Base-by-base conservation (phyloP, 2,797 vertebrate genomes). In the Microhierax caerulescens region DNA sequence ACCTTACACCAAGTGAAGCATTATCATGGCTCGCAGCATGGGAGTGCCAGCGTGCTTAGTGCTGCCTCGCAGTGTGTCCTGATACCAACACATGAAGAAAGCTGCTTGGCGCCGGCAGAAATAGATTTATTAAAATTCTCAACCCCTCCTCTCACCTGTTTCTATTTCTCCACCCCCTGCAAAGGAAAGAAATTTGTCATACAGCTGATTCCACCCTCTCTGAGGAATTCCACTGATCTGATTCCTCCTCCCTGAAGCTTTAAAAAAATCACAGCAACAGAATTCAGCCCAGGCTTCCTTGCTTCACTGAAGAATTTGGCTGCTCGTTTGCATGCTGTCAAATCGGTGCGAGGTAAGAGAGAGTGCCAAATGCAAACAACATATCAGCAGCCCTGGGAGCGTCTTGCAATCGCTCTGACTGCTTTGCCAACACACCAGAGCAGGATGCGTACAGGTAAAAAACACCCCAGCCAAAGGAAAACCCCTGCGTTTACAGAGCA, bases 321-420 rank as follows among this genome's bases (percentile, higher is more conserved):
- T 63, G 30, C 37, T 78, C 3, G 0, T 91, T 85, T 88, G 90
- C 56, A 16, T 61, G 25, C 56, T 80, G 67, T 57, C 53, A 93
- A 25, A 43, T 1, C 51, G 11, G 43, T 3, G 32, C 17, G 57
- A 91, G 67, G 77, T 79, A 56, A 57, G 32, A 57, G 50, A 86
- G 39, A 15, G 24, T 51, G 39, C 36, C 34, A 80, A 94, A 91
- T 27, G 7, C 81, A 93, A 85, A 88, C 68, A 88, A 36, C 70
- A 56, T 27, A 23, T 8, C 30, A 77, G 30, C 34, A 78, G 70
- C 73, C n/a, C 59, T 65, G 84, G 89, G 61, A 89, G 60, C 13
- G 70, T 37, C 84, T 69, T 67, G 45, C 24, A 47, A 7, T 39
- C 1, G 0, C 21, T 73, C 16, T 0, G 0, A 9, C 37, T n/a